Base-by-base conservation (phyloP, 2,113 vertebrate species). In the Cyrtonyx montezumae region DNA sequence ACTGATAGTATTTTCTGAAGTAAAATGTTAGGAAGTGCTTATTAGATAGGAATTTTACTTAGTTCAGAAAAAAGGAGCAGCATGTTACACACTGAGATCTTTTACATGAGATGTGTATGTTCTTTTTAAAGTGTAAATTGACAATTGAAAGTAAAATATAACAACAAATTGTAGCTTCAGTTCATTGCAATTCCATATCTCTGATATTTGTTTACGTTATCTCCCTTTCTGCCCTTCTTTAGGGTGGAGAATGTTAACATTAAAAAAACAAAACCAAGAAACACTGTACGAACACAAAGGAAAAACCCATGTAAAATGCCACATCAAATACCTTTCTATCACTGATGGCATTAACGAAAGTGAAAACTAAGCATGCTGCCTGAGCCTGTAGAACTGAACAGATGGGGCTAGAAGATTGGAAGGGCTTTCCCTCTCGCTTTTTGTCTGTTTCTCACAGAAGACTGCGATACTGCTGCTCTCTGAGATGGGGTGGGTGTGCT, bases 191-290 rank as follows among this genome's bases (percentile, higher is more conserved):
- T 58, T 18, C 45, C 36, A 21, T 8, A 23, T 40, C 49, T 79
- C 25, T 49, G 46, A 21, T 55, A 8, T 6, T 25, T 40, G 40
- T 15, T 13, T 6, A 61, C 13, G 1, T 19, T 62, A 69, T 69
- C 93, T 70, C 25, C 73, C 55, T 8, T 59, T 62, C 16, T 43
- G 6, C 32, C 18, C 32, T 83, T 23, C 37, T 75, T 36, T 61
- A 19, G 18, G 18, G 11, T 4, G 3, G 13, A 1, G 2, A 0
- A 22, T 55, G 9, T 37, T 62, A 68, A 25, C 2, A 19, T 34
- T 56, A 28, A 51, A 14, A 26, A 30, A 56, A 56, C 30, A 56
- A 56, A 48, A 48, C 46, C 45, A 46, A 46, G 18, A 46, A 46
- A 46, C 45, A 46, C 15, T 17, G 12, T 40, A 26, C 13, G 15